Evolutionary conservation across 2,113 vertebrate genomes (phyloP).

Genomic region (Cochlearius cochlearius): DNA sequence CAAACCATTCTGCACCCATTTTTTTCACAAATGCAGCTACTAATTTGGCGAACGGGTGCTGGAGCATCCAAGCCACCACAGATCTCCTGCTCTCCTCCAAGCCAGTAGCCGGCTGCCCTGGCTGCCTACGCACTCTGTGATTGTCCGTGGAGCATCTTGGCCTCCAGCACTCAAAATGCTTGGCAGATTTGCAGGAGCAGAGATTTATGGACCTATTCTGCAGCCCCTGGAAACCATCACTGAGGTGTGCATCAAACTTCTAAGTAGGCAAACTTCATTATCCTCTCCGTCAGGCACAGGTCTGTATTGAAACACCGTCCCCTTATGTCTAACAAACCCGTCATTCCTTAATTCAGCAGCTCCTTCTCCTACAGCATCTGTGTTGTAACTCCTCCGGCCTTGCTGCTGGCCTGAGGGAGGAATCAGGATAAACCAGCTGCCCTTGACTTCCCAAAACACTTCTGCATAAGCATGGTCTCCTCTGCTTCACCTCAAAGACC

Average conservation of each 20-base stretch:
- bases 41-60: not conserved
- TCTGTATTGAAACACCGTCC: not conserved
- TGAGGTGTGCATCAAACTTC: not conserved
- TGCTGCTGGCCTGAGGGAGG: not conserved
- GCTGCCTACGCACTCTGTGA: not conserved
- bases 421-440: not conserved
- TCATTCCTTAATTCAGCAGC: not conserved
- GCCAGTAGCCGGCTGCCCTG: not conserved
- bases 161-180: not conserved
- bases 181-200: not conserved
- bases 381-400: not conserved
- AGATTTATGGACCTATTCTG: not conserved
- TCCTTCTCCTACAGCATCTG: not conserved
- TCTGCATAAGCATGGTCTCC: not conserved
- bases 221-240: not conserved
- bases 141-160: not conserved
- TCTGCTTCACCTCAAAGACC: not conserved
- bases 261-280: not conserved
- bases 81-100: not conserved
- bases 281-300: not conserved
- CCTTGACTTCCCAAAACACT: not conserved
- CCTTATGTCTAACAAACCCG: not conserved
- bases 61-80: accelerated
- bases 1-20: not conserved
- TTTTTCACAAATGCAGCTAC: not conserved